Evolutionary conservation across 2,888 invertebrate species (phyloP).

Genomic region (Venusia cambrica): DNA sequence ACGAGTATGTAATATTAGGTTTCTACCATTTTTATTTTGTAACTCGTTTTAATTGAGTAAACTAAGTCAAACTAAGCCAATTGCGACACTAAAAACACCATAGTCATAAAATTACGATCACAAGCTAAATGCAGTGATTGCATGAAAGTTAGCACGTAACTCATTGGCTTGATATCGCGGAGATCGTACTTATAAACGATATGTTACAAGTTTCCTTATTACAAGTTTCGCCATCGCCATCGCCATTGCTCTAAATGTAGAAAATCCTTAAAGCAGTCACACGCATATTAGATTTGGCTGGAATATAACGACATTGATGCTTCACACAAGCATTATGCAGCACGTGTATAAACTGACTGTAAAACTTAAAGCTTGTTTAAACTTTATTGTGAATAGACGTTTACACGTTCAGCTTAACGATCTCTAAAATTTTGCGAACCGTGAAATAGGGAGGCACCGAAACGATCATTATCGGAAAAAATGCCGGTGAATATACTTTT

Average conservation of each 20-base stretch:
- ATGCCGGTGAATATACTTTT: constrained; percentile 17
- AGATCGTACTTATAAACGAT: constrained; percentile 67
- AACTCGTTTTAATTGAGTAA: too few species aligned
- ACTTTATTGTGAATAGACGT: constrained; percentile 34
- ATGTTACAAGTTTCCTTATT: constrained; percentile 79
- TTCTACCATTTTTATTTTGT: too few species aligned
- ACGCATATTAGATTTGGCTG: constrained; percentile 22
- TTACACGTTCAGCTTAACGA: constrained; percentile 49
- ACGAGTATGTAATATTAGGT: too few species aligned
- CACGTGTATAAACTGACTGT: constrained; percentile 31
- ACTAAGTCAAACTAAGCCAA: background rate
- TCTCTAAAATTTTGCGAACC: constrained; percentile 47
- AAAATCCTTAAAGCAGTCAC: constrained; percentile 50
- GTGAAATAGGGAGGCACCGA: constrained; percentile 45
- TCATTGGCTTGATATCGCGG: constrained; percentile 67
- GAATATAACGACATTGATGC: too few species aligned
- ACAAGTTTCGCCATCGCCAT: constrained; percentile 74
- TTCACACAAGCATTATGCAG: too few species aligned
- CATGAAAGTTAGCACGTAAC: constrained; percentile 40
- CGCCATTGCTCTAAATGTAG: constrained; percentile 54
- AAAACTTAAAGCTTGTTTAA: constrained; percentile 38
- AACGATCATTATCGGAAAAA: constrained; percentile 41
- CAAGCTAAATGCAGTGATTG: constrained; percentile 14
- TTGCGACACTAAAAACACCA: background rate
- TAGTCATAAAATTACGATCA: constrained; percentile 6